phyloP scores from a whole-genome alignment of 2,113 vertebrate genomes.

The Phylloscopus trochilus region DNA sequence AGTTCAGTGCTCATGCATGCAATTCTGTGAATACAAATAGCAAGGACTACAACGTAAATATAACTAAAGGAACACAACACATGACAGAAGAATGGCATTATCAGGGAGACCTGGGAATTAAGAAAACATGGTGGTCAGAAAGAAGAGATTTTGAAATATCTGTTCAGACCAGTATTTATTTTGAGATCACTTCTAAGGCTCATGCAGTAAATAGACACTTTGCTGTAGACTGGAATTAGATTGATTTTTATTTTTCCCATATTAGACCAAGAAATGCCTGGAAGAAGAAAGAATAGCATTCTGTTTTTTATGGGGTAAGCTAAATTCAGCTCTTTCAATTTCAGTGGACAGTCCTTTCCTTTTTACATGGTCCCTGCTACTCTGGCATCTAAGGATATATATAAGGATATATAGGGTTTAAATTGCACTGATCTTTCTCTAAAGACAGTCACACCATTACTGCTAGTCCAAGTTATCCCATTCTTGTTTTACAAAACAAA shows the following conservation, averaged over 20 bases:
- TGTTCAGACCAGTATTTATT: neutral
- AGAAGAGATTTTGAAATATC: neutral
- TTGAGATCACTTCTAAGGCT: neutral
- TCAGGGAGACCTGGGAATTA: neutral
- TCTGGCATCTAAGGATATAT: neutral
- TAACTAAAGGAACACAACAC: neutral
- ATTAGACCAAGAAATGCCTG: neutral
- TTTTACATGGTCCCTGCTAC: neutral
- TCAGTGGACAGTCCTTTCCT: neutral
- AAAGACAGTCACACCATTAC: neutral
- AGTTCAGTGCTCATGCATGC: neutral
- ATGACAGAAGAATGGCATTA: neutral
- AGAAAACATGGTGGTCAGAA: neutral
- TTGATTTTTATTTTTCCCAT: neutral
- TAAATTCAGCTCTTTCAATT: neutral
- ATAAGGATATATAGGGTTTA: fast-evolving
- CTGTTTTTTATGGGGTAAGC: neutral
- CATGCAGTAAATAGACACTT: neutral
- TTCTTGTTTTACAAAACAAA: neutral
- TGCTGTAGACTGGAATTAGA: neutral
- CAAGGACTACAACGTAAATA: fast-evolving
- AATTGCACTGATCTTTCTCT: neutral
- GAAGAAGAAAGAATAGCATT: neutral
- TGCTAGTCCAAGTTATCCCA: neutral
- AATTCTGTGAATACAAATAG: neutral